Evolutionary conservation across 2,888 invertebrate genomes (phyloP), one percentile per base, ranked within the genome.

Genomic region (Odontomyia ornata): DNA sequence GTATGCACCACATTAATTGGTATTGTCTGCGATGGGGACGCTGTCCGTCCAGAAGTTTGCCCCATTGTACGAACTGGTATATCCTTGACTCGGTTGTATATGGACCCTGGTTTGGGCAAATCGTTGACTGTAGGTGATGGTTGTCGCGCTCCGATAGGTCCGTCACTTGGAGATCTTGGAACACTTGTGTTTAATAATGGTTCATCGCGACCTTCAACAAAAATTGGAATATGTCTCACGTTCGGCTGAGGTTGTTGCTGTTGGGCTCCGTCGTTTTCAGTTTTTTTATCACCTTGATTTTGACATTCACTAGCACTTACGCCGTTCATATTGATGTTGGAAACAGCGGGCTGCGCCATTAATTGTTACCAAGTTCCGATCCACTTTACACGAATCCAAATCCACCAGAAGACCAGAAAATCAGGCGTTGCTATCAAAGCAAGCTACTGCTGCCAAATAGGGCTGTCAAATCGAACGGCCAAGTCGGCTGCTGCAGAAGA

Each of bases 171-270:
- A 9, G 76, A 77, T 69, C 86, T 85, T 56, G 89, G 88, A 5
- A 86, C 85, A 75, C 88, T 88, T 82, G 89, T 90, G 76, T 92
- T 91, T 76, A 92, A 87, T 7, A 93, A 89, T 0, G 93, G 93
- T 82, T 92, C 91, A 83, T 93, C 93, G 67, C 94, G 88, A 2
- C 93, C 93, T 85, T 95, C 95, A 0, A 95, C 93, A 83, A 92
- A 92, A 79, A 95, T 95, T 11, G 95, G 95, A 84, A 95, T 95
- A 83, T 93, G 92, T 78, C 94, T 89, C 71, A 93, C 92, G 81
- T 90, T 91, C 25, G 79, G 77, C 60, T 79, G 76, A 25, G 62
- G 69, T 9, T 73, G 73, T 21, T 21, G 25, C n/a, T 18, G 21
- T 30, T 57, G 75, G 52, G 64, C 25, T 56, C n/a, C 36, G 23